Conservation (phyloP, 1,140 invertebrate genomes). For the Lamellibrachia luymesi region DNA sequence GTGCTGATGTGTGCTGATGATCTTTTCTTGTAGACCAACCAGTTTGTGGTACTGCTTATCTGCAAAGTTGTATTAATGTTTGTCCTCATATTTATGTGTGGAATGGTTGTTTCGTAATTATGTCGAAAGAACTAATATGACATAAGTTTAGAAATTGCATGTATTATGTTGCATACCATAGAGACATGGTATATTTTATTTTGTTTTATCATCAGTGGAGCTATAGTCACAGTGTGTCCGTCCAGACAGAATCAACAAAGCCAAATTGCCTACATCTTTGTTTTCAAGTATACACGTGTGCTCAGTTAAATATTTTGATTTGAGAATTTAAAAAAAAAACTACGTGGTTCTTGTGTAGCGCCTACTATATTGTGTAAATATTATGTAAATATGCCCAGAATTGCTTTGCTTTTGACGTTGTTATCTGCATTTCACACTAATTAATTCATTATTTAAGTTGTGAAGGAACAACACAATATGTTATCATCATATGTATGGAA, state of each 20-base stretch:
- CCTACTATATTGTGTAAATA: background rate
- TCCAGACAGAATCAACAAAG: no score
- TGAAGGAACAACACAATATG: background rate
- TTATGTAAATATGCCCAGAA: background rate
- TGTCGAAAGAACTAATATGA: background rate
- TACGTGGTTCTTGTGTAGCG: background rate
- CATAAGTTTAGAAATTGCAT: background rate
- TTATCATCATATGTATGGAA: background rate
- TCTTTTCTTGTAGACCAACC: no score
- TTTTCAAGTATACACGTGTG: no score
- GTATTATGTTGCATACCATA: background rate
- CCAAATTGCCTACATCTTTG: no score
- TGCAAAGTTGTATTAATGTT: background rate
- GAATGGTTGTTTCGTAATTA: background rate
- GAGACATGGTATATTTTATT: background rate
- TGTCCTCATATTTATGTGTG: background rate
- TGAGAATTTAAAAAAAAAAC: no score
- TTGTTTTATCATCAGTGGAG: background rate
- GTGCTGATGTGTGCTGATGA: background rate
- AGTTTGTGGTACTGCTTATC: background rate
- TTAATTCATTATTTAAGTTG: background rate
- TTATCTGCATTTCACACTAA: background rate
- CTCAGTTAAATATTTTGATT: no score
- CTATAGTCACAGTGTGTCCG: background rate
- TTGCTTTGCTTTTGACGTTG: background rate